Evolutionary conservation across 2,797 vertebrate genomes (phyloP), one percentile per base, ranked within the genome.

Genomic region (Limosa lapponica): DNA sequence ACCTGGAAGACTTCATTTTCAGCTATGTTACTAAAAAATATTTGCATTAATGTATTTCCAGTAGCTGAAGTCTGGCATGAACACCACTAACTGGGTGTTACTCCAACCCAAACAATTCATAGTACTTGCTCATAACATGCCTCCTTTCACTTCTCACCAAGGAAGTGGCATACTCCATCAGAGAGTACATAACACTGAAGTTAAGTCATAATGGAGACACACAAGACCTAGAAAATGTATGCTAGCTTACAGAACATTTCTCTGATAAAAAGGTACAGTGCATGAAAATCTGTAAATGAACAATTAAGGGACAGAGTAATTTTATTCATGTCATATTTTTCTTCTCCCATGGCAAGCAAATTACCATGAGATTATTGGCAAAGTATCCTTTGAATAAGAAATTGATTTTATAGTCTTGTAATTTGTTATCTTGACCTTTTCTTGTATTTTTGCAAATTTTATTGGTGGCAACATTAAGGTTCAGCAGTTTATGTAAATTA

Each of bases 391-490:
- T 87, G 65, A 92, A 91, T 78, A 78, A 87, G 46, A 83, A 93
- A 92, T 92, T 82, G 37, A 86, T 91, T 95, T 93, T 67, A 87
- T 67, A 67, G 65, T 20, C 62, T 82, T 82, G 34, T 84, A 89
- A 95, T 94, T 94, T 95, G 88, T 94, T 96, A 90, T 89, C 81
- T 87, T 94, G 92, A 96, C 87, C 89, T 93, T 92, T 89, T 51
- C 78, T 64, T 37, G 74, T 67, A 23, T 87, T 93, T 87, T 91
- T 96, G 34, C 44, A 91, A 32, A 62, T 95, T 73, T 93, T 85
- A 82, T 90, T 90, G 48, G 41, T 41, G 51, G 15, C 36, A 36
- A 34, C 0, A 0, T 52, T 82, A 90, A 87, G 64, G 86, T 62
- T 96, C 88, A 89, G 65, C 39, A 87, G 86, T 88, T 94, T 95